These are phyloP conservation scores for Hypselothyrea guttata DNA, from an alignment of 2,888 invertebrate species.

Conservation along the genomic window DNA sequence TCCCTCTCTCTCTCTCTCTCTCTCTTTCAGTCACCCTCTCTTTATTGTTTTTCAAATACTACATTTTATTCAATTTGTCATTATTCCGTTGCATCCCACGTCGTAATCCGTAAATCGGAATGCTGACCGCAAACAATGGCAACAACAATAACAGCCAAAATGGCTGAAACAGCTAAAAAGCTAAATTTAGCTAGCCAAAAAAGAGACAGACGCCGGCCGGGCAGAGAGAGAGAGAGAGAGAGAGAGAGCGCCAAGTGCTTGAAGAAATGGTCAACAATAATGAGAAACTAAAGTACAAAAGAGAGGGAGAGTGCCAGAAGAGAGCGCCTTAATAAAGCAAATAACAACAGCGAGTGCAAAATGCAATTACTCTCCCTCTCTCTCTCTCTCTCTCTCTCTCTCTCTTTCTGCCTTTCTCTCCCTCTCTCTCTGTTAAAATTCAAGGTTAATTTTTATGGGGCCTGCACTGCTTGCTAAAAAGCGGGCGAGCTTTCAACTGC, in stretches of 20 bases:
- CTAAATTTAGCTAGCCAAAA: slow-evolving; percentile 71
- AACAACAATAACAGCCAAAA: slow-evolving; percentile 33
- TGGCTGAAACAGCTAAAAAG: slow-evolving; percentile 69
- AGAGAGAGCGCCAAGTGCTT: background rate
- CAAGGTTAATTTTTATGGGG: slow-evolving; percentile 53
- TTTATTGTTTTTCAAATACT: background rate
- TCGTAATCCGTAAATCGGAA: slow-evolving; percentile 43
- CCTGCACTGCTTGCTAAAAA: slow-evolving; percentile 53
- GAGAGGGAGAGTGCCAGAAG: slow-evolving; percentile 10
- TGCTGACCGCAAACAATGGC: slow-evolving; percentile 29
- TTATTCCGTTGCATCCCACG: slow-evolving; percentile 28
- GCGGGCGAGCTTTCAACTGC: slow-evolving; percentile 35
- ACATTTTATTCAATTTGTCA: background rate
- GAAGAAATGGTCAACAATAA: slow-evolving; percentile 17
- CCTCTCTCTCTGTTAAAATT: slow-evolving; percentile 23
- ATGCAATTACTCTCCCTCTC: slow-evolving; percentile 7
- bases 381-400: slow-evolving; percentile 14
- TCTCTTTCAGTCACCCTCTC: slow-evolving; percentile 2
- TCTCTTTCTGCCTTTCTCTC: slow-evolving; percentile 7
- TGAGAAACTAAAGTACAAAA: background rate
- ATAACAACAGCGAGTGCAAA: slow-evolving; percentile 44
- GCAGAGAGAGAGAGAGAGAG: background rate
- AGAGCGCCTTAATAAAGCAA: too few species aligned
- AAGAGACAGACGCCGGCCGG: slow-evolving; percentile 59
- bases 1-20: too few species aligned